Evolutionary conservation across 2,888 invertebrate genomes (phyloP).

Genomic region (Amphipyra berbera): DNA sequence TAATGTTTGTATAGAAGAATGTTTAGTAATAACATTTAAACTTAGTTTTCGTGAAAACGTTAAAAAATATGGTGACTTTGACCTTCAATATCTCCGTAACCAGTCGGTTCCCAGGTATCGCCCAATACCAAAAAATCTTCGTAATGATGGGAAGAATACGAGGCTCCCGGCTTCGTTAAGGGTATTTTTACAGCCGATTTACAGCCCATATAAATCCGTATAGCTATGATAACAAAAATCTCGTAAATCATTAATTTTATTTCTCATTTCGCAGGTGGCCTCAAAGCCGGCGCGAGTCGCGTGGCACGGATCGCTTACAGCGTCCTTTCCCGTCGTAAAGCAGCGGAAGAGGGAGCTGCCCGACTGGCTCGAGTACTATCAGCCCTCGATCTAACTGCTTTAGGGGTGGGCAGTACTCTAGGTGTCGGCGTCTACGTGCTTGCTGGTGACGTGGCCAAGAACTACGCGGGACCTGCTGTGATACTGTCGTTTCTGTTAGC

Average conservation of each 20-base stretch:
- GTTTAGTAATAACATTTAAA: too few species aligned
- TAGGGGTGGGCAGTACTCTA: conserved; percentile 95
- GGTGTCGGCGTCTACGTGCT: conserved; percentile 98
- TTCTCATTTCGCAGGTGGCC: conserved; percentile 71
- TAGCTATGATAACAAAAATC: background rate
- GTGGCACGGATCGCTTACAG: conserved; percentile 76
- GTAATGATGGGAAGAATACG: too few species aligned
- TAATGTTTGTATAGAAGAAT: too few species aligned
- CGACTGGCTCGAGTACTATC: conserved; percentile 93
- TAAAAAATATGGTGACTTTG: too few species aligned
- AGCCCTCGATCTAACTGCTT: conserved; percentile 94
- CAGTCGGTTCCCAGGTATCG: too few species aligned
- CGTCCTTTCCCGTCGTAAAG: conserved; percentile 83
- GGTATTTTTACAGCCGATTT: too few species aligned
- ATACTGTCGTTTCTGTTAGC: conserved; percentile 96
- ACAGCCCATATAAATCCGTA: too few species aligned
- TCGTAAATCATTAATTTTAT: background rate
- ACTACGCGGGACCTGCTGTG: conserved; percentile 96
- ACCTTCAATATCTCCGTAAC: too few species aligned
- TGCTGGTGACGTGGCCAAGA: conserved; percentile 95
- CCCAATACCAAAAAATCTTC: too few species aligned
- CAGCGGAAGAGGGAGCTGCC: conserved; percentile 84
- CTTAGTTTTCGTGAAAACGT: too few species aligned
- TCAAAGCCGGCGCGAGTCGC: conserved; percentile 79
- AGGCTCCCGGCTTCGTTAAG: too few species aligned